A percentile compares a stretch with the other conserved stretches of the same genome.
Conservation (phyloP, 1,140 invertebrate genomes). For the Meloidogyne floridensis region DNA sequence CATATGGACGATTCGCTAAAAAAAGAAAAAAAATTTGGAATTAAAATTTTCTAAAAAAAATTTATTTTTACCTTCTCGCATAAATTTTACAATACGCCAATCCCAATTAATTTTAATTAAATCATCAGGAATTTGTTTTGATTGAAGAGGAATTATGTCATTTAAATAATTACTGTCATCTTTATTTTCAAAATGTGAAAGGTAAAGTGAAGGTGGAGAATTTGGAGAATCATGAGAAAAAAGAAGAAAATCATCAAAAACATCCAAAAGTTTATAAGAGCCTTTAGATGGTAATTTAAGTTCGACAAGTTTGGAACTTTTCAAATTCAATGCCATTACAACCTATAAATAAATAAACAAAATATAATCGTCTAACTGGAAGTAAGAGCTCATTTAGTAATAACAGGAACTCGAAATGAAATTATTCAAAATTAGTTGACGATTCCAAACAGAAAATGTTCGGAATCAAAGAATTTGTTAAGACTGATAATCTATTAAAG, state of each 20-base stretch:
- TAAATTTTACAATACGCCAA: conserved; percentile 56
- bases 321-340: background rate
- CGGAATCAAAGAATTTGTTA: no score
- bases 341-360: background rate
- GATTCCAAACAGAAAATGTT: no score
- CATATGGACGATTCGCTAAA: conserved; percentile 44
- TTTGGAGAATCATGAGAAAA: conserved; percentile 17
- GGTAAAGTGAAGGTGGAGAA: conserved; percentile 11
- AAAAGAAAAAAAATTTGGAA: conserved; percentile 13
- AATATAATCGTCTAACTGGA: background rate
- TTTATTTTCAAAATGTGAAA: conserved; percentile 12
- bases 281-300: conserved; percentile 23
- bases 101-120: conserved; percentile 36
- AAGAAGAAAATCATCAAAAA: conserved; percentile 22
- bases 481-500: no score
- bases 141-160: background rate
- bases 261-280: conserved; percentile 16
- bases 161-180: background rate
- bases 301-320: background rate
- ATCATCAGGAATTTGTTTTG: background rate
- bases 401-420: no score
- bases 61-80: conserved; percentile 39
- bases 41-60: background rate
- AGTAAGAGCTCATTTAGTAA: no score
- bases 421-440: no score